Percentiles rank a stretch among this genome's conserved stretches.
Conservation (phyloP, 2,888 invertebrate genomes). For the Chloroclystis v-ata region DNA sequence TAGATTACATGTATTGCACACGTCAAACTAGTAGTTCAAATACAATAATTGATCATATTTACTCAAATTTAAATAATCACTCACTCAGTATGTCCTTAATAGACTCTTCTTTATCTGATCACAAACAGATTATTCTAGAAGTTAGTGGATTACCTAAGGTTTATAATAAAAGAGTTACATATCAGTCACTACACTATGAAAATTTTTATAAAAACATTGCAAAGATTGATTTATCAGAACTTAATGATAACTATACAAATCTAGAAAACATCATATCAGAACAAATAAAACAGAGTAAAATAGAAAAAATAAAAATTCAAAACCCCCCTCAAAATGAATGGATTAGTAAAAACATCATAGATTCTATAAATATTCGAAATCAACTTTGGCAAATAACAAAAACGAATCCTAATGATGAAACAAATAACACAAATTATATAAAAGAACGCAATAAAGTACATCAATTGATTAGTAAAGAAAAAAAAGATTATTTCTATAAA, state of each 20-base stretch:
- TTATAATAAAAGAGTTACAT: background rate
- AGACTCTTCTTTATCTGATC: too few species aligned
- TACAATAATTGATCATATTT: background rate
- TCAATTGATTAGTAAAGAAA: background rate
- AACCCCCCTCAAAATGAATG: background rate
- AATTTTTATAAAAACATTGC: background rate
- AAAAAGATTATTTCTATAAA: background rate
- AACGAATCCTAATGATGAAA: too few species aligned
- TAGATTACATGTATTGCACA: background rate
- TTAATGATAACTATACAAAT: background rate
- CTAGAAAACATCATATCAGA: background rate
- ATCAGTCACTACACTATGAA: background rate
- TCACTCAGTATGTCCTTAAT: background rate
- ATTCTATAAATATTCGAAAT: background rate
- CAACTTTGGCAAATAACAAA: background rate
- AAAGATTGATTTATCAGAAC: background rate
- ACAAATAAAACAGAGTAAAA: background rate
- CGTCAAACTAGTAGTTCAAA: background rate
- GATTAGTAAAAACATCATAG: background rate
- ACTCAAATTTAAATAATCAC: background rate
- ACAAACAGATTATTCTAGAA: background rate
- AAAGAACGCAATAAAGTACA: too few species aligned
- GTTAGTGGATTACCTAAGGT: background rate
- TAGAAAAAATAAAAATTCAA: background rate
- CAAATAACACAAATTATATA: too few species aligned